Evolutionary conservation across 1,140 invertebrate genomes (phyloP).

Genomic region (Lithobius niger): DNA sequence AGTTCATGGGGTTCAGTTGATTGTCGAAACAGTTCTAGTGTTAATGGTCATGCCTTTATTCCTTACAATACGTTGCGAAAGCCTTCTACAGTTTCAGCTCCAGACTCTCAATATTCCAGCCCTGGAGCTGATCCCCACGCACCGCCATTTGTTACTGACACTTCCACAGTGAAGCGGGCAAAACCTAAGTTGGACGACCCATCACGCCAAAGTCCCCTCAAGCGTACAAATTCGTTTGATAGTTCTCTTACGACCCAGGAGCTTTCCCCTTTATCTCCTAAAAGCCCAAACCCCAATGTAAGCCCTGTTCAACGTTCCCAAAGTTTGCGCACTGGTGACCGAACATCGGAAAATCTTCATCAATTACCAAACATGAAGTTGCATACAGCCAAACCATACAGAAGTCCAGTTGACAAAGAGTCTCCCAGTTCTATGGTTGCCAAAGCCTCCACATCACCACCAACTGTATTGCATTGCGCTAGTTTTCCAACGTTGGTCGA

Average conservation of each 20-base stretch:
- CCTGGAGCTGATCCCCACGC: constrained; percentile 4
- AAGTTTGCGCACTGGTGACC: constrained; percentile 25
- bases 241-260: constrained; percentile 12
- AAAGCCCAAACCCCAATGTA: too few species aligned
- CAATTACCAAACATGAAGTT: constrained; percentile 13
- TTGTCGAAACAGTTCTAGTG: constrained; percentile 20
- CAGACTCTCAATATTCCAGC: constrained; percentile 12
- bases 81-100: constrained; percentile 12
- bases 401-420: constrained; percentile 8
- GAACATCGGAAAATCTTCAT: constrained; percentile 6
- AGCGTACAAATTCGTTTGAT: constrained; percentile 18
- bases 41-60: too few species aligned
- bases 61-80: constrained; percentile 12
- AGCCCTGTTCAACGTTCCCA: constrained; percentile 17
- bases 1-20: constrained; percentile 62
- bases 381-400: constrained; percentile 11
- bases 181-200: constrained; percentile 19
- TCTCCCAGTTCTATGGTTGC: constrained; percentile 9
- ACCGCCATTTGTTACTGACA: constrained; percentile 21
- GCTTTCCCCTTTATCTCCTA: constrained; percentile 8
- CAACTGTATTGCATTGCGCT: constrained; percentile 9
- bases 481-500: constrained; percentile 17
- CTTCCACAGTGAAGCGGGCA: constrained; percentile 23
- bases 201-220: constrained; percentile 29
- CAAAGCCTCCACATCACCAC: not conserved